phyloP scores from a whole-genome alignment of 2,797 vertebrate genomes.

The Novumbra hubbsi region DNA sequence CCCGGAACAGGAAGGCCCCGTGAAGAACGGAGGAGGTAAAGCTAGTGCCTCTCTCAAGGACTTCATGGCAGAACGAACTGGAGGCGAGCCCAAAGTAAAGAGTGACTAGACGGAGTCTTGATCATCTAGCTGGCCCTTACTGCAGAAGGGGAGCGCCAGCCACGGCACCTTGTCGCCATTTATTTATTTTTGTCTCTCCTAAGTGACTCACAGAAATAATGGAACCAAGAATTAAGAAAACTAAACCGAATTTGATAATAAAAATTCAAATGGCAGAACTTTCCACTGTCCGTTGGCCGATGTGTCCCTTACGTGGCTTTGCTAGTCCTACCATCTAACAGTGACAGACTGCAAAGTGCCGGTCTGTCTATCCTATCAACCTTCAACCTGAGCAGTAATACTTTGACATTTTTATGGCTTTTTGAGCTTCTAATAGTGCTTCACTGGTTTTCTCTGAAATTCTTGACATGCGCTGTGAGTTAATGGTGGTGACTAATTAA shows the following conservation, averaged over 20 bases:
- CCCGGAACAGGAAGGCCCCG: constrained; percentile 40
- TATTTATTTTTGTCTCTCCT: constrained; percentile 69
- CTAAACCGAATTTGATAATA: constrained; percentile 36
- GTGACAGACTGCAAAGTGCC: constrained; percentile 32
- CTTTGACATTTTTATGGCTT: constrained; percentile 32
- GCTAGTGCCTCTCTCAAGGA: constrained; percentile 45
- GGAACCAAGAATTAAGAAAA: constrained; percentile 49
- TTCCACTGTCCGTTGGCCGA: constrained; percentile 33
- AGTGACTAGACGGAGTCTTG: constrained; percentile 47
- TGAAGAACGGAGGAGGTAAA: constrained; percentile 46
- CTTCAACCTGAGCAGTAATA: constrained; percentile 27
- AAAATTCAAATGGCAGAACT: constrained; percentile 39
- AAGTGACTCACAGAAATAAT: constrained; percentile 59
- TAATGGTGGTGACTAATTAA: neutral
- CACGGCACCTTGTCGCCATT: constrained; percentile 53
- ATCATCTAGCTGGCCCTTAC: neutral
- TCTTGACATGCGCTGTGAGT: neutral
- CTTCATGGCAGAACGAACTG: constrained; percentile 71
- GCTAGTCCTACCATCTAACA: constrained; percentile 15
- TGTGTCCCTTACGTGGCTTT: constrained; percentile 37
- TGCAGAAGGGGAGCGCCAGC: constrained; percentile 13
- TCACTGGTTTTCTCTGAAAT: constrained; percentile 7
- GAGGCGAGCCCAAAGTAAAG: constrained; percentile 75
- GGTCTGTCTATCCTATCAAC: constrained; percentile 4
- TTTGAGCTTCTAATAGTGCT: constrained; percentile 25